These are phyloP conservation scores for Bombus vancouverensis DNA, from an alignment of 1,140 invertebrate species.

Conservation along the genomic window DNA sequence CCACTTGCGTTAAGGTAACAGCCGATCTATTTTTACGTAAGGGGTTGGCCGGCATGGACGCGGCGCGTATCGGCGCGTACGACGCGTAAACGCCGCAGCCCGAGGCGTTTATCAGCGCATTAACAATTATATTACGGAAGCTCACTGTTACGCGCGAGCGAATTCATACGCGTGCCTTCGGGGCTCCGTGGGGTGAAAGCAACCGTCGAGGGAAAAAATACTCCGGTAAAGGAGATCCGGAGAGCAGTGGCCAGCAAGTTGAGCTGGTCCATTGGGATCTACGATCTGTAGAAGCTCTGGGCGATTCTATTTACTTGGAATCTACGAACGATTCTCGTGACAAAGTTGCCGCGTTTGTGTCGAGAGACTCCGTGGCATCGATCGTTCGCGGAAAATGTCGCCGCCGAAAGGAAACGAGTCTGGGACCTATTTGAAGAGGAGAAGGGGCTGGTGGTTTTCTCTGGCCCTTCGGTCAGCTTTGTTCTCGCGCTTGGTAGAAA, in stretches of 20 bases:
- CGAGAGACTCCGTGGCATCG: not conserved
- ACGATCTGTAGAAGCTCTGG: not conserved
- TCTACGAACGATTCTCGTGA: not conserved
- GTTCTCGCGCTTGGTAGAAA: constrained; percentile 30
- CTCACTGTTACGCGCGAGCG: constrained; percentile 75
- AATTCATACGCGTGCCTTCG: constrained; percentile 74
- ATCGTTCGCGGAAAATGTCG: not conserved
- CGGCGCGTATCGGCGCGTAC: constrained; percentile 62
- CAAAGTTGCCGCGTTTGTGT: not conserved
- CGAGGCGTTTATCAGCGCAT: constrained; percentile 76
- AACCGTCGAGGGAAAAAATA: constrained; percentile 35
- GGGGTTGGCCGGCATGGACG: constrained; percentile 64
- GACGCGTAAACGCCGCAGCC: constrained; percentile 73
- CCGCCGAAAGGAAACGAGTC: not conserved
- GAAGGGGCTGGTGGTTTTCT: constrained; percentile 38
- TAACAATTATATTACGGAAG: constrained; percentile 80
- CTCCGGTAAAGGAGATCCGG: constrained; percentile 25
- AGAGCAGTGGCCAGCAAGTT: not conserved
- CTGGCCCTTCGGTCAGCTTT: constrained; percentile 34
- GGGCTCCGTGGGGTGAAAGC: constrained; percentile 29
- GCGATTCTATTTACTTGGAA: not conserved
- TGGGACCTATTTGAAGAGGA: not conserved
- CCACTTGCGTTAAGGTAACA: not conserved
- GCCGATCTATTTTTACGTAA: constrained; percentile 76
- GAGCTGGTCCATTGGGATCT: not conserved